phyloP scores from a whole-genome alignment of 2,113 vertebrate genomes.

The Dendropsophus ebraccatus region DNA sequence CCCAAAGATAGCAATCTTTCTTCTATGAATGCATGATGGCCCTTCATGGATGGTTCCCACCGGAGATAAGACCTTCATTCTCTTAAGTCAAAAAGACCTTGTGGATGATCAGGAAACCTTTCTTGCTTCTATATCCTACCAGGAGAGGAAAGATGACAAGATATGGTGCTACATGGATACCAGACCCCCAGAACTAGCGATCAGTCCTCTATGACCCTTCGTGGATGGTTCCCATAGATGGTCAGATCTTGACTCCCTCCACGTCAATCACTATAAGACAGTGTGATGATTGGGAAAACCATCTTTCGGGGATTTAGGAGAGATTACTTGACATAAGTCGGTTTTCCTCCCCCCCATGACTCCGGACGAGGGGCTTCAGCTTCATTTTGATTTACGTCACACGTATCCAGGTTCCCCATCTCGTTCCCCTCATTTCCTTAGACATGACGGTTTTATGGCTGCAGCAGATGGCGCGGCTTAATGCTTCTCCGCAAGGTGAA shows the following conservation, averaged over 20 bases:
- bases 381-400: conserved; percentile 23
- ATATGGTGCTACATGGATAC: too few species aligned
- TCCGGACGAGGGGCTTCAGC: conserved; percentile 6
- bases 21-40: too few species aligned
- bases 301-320: background rate
- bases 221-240: too few species aligned
- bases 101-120: too few species aligned
- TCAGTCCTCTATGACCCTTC: background rate
- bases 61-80: too few species aligned
- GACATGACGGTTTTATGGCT: conserved; percentile 30
- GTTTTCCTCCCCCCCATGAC: background rate
- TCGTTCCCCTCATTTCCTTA: conserved; percentile 24
- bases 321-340: background rate
- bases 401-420: background rate
- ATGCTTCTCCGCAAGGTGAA: conserved; percentile 49
- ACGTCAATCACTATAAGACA: background rate
- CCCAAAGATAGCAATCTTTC: too few species aligned
- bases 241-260: background rate
- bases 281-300: background rate
- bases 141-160: too few species aligned
- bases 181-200: background rate
- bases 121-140: too few species aligned
- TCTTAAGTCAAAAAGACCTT: too few species aligned
- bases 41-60: too few species aligned
- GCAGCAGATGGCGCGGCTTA: conserved; percentile 49